phyloP scores from a whole-genome alignment of 2,113 vertebrate genomes.

The Gila orcuttii region DNA sequence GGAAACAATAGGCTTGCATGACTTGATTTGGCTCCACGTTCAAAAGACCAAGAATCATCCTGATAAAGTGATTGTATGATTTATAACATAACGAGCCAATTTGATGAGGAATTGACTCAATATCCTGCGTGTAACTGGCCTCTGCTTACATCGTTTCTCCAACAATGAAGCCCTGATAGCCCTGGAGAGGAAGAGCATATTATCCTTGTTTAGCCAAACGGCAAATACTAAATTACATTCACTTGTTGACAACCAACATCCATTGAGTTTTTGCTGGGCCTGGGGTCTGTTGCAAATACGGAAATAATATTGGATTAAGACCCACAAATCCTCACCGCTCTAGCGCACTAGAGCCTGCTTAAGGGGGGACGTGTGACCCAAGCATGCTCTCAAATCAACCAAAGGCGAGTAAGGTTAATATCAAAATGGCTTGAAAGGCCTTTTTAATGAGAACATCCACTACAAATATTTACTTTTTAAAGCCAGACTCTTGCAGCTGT shows the following conservation, averaged over 20 bases:
- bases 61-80: neutral
- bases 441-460: conserved; percentile 8
- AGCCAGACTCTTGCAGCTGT: neutral
- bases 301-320: conserved; percentile 20
- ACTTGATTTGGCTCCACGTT: neutral
- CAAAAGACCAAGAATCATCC: neutral
- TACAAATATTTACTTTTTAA: conserved; percentile 18
- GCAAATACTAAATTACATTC: conserved; percentile 57
- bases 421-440: neutral
- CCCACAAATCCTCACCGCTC: neutral
- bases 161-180: neutral
- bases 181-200: conserved; percentile 10
- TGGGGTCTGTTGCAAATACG: conserved; percentile 3
- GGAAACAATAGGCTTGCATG: neutral
- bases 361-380: neutral
- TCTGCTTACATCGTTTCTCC: conserved; percentile 50
- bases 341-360: neutral
- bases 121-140: conserved; percentile 51
- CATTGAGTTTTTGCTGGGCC: conserved; percentile 57
- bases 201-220: conserved; percentile 59
- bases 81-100: neutral
- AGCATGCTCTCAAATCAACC: neutral
- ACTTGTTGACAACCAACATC: conserved; percentile 62
- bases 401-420: neutral
- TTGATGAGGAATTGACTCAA: neutral